Evolutionary conservation across 2,888 invertebrate genomes (phyloP), one percentile per base, ranked within the genome.

Genomic region (Rhamphomyia laevipes): DNA sequence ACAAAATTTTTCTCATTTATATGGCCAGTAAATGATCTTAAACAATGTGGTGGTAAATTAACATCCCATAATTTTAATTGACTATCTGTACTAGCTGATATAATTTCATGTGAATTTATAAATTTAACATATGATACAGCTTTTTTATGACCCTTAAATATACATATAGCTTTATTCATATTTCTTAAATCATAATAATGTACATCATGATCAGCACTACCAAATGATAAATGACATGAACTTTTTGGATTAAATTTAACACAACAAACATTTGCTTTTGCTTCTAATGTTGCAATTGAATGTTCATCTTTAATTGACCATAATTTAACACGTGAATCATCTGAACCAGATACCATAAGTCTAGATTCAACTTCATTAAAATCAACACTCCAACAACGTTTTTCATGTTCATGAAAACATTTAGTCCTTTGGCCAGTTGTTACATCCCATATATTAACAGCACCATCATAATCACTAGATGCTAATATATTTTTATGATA

Each of bases 1-100:
- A 95, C 93, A 71, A 95, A 95, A 70, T 94, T 94, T 70, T 94
- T 94, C 72, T 94, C 94, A 67, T 95, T 95, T 7, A 85, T 79
- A 71, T 95, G 94, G 0, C 94, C 94, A 15, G 84, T 81, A 71
- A 93, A 91, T 1, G 91, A 90, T 21, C 90, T 77, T 49, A 87
- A 73, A 68, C 87, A 89, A 55, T 85, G 77, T 15, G 83, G 83
- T 48, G 79, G 77, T 37, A 72, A 71, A 59, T 84, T 82, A 16
- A 93, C 82, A 61, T 84, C 84, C 94, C 94, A 95, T 71, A 94
- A 77, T 72, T 92, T 91, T 46, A 93, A 71, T 62, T 89, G 88
- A 42, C 87, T 88, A 72, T 90, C 93, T 0, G 93, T 94, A 2
- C 91, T 91, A 41, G 93, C 93, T 0, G 92, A 92, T 1, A 94